Conservation (phyloP, 2,113 vertebrate species). For the Arenaria interpres region DNA sequence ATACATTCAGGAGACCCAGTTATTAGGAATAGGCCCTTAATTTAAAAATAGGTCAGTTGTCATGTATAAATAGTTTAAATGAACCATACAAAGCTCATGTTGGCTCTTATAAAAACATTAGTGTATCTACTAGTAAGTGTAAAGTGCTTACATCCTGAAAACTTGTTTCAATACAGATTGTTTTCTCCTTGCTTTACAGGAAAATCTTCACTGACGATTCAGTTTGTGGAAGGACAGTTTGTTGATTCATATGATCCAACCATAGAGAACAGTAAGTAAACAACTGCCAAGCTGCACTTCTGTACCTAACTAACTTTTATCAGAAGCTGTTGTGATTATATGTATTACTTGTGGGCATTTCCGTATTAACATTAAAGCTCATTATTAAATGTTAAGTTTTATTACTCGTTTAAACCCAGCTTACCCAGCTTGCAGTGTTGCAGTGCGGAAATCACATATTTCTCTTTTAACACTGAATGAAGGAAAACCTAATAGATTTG, state of each 20-base stretch:
- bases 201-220: constrained; percentile 98
- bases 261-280: constrained; percentile 99
- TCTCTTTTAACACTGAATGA: neutral
- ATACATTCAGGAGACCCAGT: neutral
- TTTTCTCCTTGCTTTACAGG: constrained; percentile 77
- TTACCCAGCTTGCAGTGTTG: neutral
- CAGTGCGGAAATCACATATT: neutral
- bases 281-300: neutral
- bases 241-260: constrained; percentile 99
- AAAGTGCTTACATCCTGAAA: neutral
- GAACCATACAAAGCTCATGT: neutral
- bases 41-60: constrained; percentile 33
- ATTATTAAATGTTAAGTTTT: neutral
- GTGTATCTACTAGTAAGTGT: neutral
- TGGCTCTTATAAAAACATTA: neutral
- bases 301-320: neutral
- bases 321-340: neutral
- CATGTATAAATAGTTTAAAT: neutral
- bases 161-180: neutral
- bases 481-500: neutral
- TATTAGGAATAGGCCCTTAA: constrained; percentile 21
- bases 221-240: constrained; percentile 99
- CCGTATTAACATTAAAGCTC: neutral
- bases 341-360: neutral
- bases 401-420: neutral